These are phyloP conservation scores for Colletes gigas DNA, from an alignment of 1,140 invertebrate species.

Conservation along the genomic window DNA sequence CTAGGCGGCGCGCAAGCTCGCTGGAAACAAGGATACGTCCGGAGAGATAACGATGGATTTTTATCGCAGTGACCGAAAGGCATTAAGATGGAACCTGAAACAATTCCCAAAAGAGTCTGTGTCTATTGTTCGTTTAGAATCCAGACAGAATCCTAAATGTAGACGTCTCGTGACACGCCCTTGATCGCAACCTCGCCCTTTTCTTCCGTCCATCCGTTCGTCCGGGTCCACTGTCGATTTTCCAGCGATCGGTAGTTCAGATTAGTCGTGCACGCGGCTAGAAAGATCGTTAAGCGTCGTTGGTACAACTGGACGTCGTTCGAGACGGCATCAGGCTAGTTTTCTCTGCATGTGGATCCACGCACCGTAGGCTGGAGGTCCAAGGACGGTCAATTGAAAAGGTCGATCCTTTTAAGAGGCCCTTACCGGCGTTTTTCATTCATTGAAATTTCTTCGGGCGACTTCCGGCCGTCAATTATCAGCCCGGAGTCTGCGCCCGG, in stretches of 20 bases:
- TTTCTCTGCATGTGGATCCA: background rate
- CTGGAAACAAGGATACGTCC: constrained; percentile 8
- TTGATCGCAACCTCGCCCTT: constrained; percentile 14
- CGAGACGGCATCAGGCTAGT: background rate
- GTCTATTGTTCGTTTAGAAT: too few species aligned
- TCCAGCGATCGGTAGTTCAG: background rate
- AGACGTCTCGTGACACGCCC: constrained; percentile 52
- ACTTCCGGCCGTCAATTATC: constrained; percentile 70
- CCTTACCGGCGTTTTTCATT: constrained; percentile 76
- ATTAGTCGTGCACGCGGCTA: too few species aligned
- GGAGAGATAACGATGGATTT: background rate
- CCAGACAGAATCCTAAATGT: too few species aligned
- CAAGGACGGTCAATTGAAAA: constrained; percentile 80
- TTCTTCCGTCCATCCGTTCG: background rate
- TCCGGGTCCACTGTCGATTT: background rate
- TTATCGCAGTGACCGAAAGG: background rate
- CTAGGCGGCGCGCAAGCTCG: constrained; percentile 37
- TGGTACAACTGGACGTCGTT: too few species aligned
- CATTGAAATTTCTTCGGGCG: constrained; percentile 76
- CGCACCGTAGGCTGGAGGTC: constrained; percentile 55
- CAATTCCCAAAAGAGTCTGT: background rate
- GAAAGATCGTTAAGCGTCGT: background rate
- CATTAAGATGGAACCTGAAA: background rate
- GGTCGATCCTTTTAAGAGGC: constrained; percentile 78
- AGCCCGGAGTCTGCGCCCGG: background rate